These are phyloP conservation scores for Sinocyclocheilus rhinocerous DNA, from an alignment of 2,113 vertebrate species.

Conservation along the genomic window DNA sequence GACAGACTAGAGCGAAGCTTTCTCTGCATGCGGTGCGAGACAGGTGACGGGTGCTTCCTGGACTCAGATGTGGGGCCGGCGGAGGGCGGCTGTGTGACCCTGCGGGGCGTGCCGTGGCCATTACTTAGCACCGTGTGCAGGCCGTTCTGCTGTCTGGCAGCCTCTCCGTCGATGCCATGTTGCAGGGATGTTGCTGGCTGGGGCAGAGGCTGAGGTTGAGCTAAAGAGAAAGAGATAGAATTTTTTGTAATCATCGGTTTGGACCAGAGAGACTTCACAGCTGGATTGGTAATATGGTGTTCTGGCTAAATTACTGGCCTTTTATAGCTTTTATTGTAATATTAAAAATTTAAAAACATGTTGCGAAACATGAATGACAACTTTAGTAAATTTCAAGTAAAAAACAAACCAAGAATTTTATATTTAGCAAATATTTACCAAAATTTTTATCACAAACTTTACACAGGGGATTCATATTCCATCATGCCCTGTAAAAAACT, in stretches of 20 bases:
- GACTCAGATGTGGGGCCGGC: constrained; percentile 62
- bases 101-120: constrained; percentile 56
- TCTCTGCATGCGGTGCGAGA: constrained; percentile 91
- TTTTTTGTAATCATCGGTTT: constrained; percentile 67
- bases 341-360: neutral
- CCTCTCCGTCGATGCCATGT: constrained; percentile 76
- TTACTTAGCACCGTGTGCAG: constrained; percentile 72
- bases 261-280: constrained; percentile 45
- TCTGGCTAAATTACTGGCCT: neutral
- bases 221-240: constrained; percentile 67
- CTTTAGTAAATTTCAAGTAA: neutral
- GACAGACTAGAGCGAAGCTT: constrained; percentile 94
- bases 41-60: constrained; percentile 80
- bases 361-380: neutral
- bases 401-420: neutral
- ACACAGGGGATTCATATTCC: neutral
- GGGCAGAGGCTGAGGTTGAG: constrained; percentile 86
- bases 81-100: constrained; percentile 35
- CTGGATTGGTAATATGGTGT: neutral
- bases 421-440: neutral
- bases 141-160: constrained; percentile 76
- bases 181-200: constrained; percentile 73
- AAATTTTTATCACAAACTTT: neutral
- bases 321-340: neutral
- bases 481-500: neutral